phyloP scores from a whole-genome alignment of 92 coral and sea anemone genomes.

The Parazoanthus swiftii region DNA sequence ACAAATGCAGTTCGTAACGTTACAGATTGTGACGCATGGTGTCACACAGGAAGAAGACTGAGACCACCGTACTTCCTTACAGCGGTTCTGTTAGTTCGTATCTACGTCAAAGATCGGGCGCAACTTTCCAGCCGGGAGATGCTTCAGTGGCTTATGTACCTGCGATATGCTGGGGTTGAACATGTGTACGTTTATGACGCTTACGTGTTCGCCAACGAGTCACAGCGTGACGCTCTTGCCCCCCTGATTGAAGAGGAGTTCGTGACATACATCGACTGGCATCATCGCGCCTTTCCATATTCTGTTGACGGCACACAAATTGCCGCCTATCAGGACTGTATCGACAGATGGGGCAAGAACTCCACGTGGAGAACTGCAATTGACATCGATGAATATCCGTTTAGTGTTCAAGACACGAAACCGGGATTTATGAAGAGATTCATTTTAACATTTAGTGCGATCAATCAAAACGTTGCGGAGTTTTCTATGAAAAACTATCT shows the following conservation, averaged over 20 bases:
- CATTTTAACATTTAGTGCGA: slow-evolving; percentile 29
- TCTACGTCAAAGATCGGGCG: too few species aligned
- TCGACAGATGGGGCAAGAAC: slow-evolving; percentile 42
- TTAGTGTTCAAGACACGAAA: slow-evolving; percentile 46
- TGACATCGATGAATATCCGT: slow-evolving; percentile 22
- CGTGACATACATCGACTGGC: slow-evolving; percentile 50
- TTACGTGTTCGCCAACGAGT: slow-evolving; percentile 53
- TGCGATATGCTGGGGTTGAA: slow-evolving; percentile 61
- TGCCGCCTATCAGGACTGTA: slow-evolving; percentile 18
- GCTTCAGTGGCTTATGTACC: too few species aligned
- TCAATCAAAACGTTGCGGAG: slow-evolving; percentile 49
- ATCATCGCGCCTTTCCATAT: slow-evolving; percentile 7
- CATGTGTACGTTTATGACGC: slow-evolving; percentile 73
- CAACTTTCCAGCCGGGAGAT: not conserved
- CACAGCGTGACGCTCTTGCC: slow-evolving; percentile 55
- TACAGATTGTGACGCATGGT: too few species aligned
- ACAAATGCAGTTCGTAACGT: too few species aligned
- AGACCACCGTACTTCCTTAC: too few species aligned
- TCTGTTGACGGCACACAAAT: too few species aligned
- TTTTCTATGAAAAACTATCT: slow-evolving; percentile 62
- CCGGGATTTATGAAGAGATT: slow-evolving; percentile 56
- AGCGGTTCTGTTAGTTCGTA: too few species aligned
- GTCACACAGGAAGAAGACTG: too few species aligned
- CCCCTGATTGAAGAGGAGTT: slow-evolving; percentile 52
- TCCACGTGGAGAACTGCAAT: slow-evolving; percentile 52